phyloP scores from a whole-genome alignment of 64 coral and sea anemone genomes.

The Dendrophyllia cribrosa region DNA sequence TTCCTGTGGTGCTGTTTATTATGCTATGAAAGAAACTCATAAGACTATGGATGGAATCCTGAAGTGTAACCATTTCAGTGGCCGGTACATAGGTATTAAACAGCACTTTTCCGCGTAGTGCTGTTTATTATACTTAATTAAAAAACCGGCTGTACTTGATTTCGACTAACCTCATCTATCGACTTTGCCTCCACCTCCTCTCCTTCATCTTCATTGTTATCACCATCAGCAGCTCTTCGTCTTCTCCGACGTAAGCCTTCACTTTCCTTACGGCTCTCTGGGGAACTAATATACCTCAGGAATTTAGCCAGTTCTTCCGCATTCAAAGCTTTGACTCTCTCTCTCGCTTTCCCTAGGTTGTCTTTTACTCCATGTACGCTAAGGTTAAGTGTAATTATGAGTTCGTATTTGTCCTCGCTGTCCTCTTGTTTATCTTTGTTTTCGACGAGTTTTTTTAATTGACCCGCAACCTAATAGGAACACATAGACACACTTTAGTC shows the following conservation, averaged over 20 bases:
- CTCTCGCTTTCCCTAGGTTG: background rate
- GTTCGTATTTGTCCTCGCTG: background rate
- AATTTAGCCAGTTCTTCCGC: background rate
- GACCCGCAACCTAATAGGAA: background rate
- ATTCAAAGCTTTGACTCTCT: background rate
- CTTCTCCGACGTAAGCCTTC: background rate
- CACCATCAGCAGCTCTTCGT: background rate
- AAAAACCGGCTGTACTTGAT: too few species aligned
- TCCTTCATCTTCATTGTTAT: background rate
- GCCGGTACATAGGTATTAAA: too few species aligned
- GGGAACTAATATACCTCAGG: background rate
- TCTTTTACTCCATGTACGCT: background rate
- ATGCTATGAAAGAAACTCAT: too few species aligned
- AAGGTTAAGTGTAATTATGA: background rate
- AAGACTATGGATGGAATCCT: too few species aligned
- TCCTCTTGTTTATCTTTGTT: background rate
- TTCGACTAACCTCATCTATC: slow-evolving; percentile 7
- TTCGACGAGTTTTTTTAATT: background rate
- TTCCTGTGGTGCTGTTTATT: too few species aligned
- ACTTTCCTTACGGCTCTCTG: background rate
- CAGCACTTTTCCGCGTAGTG: too few species aligned
- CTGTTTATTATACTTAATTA: too few species aligned
- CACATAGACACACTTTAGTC: too few species aligned
- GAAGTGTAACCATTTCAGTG: too few species aligned
- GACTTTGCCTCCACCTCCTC: slow-evolving; percentile 13